phyloP scores from a whole-genome alignment of 2,113 vertebrate species.

The Mormoops blainvillei region DNA sequence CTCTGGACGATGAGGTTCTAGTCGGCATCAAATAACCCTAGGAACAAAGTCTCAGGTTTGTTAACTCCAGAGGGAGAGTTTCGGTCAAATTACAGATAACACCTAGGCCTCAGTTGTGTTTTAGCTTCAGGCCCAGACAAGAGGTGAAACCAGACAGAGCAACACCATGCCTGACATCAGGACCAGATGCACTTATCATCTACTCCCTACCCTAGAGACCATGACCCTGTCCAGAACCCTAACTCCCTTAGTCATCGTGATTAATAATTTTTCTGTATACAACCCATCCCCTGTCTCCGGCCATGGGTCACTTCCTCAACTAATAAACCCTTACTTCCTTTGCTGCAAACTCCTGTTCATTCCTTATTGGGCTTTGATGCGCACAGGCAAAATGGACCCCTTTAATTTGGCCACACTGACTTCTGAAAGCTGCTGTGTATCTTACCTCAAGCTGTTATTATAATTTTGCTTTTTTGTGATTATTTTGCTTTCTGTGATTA shows the following conservation, averaged over 20 bases:
- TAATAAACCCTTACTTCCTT: background rate
- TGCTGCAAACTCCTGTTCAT: background rate
- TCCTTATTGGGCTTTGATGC: background rate
- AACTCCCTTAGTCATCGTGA: background rate
- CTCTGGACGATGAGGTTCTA: background rate
- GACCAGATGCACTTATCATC: background rate
- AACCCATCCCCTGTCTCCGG: background rate
- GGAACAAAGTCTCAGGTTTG: background rate
- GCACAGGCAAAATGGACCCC: background rate
- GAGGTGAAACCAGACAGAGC: background rate
- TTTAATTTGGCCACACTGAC: background rate
- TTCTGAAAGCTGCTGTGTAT: background rate
- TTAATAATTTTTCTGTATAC: background rate
- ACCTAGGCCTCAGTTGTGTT: background rate
- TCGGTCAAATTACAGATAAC: background rate
- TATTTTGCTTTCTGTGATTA: background rate
- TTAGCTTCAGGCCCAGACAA: background rate
- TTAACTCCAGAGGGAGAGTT: background rate
- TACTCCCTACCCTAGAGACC: background rate
- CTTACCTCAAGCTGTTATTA: background rate
- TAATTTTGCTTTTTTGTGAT: background rate
- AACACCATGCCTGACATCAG: background rate
- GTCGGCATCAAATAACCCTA: background rate
- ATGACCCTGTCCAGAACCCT: background rate
- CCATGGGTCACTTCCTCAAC: background rate